Conservation (phyloP, 2,888 invertebrate species). For the Melanargia galathea region DNA sequence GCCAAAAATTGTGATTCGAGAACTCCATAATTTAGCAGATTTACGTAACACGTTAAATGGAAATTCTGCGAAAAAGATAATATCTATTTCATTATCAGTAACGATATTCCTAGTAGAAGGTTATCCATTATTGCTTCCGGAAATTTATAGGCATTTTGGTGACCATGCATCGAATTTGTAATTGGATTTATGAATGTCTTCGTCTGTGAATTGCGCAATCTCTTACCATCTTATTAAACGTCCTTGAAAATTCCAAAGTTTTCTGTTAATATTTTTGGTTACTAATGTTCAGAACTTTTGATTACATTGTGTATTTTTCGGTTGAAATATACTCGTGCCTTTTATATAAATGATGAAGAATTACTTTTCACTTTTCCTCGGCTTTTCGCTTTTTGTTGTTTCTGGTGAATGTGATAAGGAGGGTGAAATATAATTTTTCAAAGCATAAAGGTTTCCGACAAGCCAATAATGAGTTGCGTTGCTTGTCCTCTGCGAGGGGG, state of each 20-base stretch:
- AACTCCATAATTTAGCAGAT: too few relatives aligned
- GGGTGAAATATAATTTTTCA: constrained; percentile 37
- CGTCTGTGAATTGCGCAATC: constrained; percentile 51
- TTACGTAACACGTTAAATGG: too few relatives aligned
- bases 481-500: constrained; percentile 53
- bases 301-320: constrained; percentile 3
- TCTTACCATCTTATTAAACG: constrained; percentile 32
- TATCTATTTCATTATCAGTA: constrained; percentile 4
- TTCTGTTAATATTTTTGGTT: constrained; percentile 17
- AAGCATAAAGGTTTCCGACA: constrained; percentile 47
- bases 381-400: constrained; percentile 8
- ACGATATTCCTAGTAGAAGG: constrained; percentile 29
- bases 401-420: constrained; percentile 37
- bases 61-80: background rate
- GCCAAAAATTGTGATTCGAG: too few relatives aligned
- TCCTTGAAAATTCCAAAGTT: background rate
- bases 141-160: constrained; percentile 56
- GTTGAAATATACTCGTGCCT: constrained; percentile 2
- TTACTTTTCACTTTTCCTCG: background rate
- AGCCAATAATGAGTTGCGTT: constrained; percentile 68
- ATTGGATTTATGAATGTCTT: constrained; percentile 56
- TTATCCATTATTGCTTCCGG: constrained; percentile 57
- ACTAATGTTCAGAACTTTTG: constrained; percentile 18
- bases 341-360: background rate
- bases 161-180: constrained; percentile 62